A percentile compares a stretch with the other conserved stretches of the same genome.
These are phyloP conservation scores for Anaspis maculata DNA, from an alignment of 2,888 invertebrate species.

Conservation along the genomic window DNA sequence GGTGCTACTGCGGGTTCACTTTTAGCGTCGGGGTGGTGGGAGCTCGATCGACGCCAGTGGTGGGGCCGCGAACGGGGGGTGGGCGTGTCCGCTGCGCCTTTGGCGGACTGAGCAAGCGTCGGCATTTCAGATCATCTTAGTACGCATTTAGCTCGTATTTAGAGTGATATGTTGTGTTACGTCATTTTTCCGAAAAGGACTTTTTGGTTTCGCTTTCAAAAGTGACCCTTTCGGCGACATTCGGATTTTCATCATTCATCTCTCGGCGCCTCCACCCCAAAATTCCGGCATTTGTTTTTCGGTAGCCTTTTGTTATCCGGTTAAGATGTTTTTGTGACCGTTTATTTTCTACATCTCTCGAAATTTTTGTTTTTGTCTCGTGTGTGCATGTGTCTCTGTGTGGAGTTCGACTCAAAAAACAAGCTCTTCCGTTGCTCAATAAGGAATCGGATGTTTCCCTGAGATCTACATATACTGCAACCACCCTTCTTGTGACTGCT, in stretches of 20 bases:
- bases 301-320: no score
- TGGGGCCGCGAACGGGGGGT: slow-evolving; percentile 31
- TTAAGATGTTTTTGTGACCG: slow-evolving; percentile 21
- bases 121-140: slow-evolving; percentile 37
- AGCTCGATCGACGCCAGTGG: slow-evolving; percentile 10
- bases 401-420: no score
- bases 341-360: slow-evolving; percentile 8
- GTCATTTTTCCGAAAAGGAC: slow-evolving; percentile 43
- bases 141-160: slow-evolving; percentile 44
- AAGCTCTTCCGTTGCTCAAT: no score
- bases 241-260: slow-evolving; percentile 21
- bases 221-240: slow-evolving; percentile 42
- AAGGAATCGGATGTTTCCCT: no score
- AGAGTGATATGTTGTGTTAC: slow-evolving; percentile 45
- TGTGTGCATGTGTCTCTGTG: no score
- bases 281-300: no score
- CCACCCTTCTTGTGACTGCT: no score
- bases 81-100: slow-evolving; percentile 43
- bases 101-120: slow-evolving; percentile 40
- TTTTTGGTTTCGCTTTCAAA: slow-evolving; percentile 43
- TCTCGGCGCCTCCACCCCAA: slow-evolving; percentile 6
- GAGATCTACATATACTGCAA: no score
- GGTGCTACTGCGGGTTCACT: no score
- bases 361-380: slow-evolving; percentile 25
- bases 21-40: slow-evolving; percentile 9